These are phyloP conservation scores for Papilio gigon DNA, from an alignment of 2,888 invertebrate species.

Conservation along the genomic window DNA sequence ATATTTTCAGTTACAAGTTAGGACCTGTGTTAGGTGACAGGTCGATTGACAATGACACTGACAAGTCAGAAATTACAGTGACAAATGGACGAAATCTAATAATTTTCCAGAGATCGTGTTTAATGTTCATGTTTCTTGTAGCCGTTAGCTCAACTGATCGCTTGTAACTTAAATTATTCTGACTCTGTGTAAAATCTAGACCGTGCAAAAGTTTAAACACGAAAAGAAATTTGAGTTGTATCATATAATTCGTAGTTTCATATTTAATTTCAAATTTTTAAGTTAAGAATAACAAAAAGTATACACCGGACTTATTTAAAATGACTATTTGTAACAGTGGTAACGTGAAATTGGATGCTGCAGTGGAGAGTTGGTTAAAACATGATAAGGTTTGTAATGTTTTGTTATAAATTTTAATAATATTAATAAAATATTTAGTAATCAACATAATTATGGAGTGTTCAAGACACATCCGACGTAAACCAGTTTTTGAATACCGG, in stretches of 20 bases:
- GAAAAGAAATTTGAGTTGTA: not conserved
- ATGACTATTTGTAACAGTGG: constrained; percentile 65
- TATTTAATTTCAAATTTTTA: constrained; percentile 5
- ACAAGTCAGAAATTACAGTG: not conserved
- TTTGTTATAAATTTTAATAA: constrained; percentile 28
- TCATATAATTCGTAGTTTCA: not conserved
- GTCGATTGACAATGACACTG: not conserved
- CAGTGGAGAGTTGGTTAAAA: constrained; percentile 87
- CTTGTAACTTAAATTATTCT: not conserved
- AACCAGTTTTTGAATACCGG: constrained; percentile 3
- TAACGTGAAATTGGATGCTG: constrained; percentile 82
- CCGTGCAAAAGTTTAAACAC: not conserved
- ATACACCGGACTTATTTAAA: constrained; percentile 37
- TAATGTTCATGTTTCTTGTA: not conserved
- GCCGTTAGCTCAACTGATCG: constrained; percentile 2
- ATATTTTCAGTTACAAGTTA: not conserved
- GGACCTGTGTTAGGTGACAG: not conserved
- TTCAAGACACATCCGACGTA: constrained; percentile 4
- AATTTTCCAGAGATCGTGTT: not conserved
- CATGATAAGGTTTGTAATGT: constrained; percentile 84
- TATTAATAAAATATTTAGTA: constrained; percentile 4
- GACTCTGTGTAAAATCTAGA: not conserved
- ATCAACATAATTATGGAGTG: not conserved
- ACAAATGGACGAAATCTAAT: not conserved
- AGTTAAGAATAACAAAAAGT: constrained; percentile 3